Conservation (phyloP, 1,140 invertebrate genomes). For the Matsumurasca onukii region DNA sequence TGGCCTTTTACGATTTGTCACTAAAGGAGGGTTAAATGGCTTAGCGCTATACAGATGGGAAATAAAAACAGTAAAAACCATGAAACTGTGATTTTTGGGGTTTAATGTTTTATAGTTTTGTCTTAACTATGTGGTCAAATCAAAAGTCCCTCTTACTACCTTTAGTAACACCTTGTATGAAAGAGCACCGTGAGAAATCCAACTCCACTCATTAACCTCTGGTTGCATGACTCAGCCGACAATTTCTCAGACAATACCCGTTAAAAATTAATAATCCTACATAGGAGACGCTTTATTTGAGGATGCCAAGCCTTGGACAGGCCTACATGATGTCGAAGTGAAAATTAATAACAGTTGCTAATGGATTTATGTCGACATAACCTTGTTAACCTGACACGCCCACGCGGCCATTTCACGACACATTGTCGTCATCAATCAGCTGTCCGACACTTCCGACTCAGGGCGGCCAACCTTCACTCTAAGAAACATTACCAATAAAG, state of each 20-base stretch:
- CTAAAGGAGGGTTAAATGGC: too few species aligned
- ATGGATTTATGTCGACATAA: conserved; percentile 27
- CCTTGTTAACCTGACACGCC: conserved; percentile 23
- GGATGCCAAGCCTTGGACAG: neutral
- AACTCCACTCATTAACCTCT: too few species aligned
- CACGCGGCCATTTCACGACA: conserved; percentile 7
- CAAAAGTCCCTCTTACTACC: too few species aligned
- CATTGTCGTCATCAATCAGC: conserved; percentile 28
- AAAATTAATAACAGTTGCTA: conserved; percentile 25
- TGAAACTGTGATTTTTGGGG: too few species aligned
- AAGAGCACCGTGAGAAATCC: too few species aligned
- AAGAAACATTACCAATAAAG: too few species aligned
- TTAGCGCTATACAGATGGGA: too few species aligned
- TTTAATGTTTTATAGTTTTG: too few species aligned
- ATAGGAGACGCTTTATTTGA: neutral
- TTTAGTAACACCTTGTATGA: too few species aligned
- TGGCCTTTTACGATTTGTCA: too few species aligned
- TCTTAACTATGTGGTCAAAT: too few species aligned
- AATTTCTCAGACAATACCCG: neutral
- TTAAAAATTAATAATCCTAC: neutral
- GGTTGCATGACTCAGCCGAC: neutral
- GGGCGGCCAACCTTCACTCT: conserved; percentile 33
- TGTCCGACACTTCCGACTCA: conserved; percentile 8
- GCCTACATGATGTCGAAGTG: conserved; percentile 8
- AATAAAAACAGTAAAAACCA: too few species aligned